Percentiles rank a stretch among this genome's conserved stretches.
phyloP scores from a whole-genome alignment of 1,140 invertebrate genomes.

The Eciton burchellii region DNA sequence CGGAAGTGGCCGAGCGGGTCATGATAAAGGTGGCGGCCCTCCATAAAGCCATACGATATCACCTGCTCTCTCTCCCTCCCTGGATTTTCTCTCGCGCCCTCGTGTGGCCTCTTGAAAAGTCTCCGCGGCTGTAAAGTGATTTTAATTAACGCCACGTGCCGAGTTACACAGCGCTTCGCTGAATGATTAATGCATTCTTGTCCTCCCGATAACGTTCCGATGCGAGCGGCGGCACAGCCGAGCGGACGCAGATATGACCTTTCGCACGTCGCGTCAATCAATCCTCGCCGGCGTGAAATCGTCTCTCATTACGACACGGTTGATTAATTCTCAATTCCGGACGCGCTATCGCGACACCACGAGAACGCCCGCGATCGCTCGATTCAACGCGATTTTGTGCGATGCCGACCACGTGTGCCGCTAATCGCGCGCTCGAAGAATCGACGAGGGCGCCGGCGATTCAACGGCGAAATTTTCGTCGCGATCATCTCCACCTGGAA shows the following conservation, averaged over 20 bases:
- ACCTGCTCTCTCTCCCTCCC: too few species aligned
- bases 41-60: conserved; percentile 14
- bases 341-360: too few species aligned
- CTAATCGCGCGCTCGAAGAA: too few species aligned
- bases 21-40: conserved; percentile 1
- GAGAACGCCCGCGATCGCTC: too few species aligned
- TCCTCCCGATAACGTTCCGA: conserved; percentile 14
- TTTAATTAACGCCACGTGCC: too few species aligned
- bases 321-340: conserved; percentile 43
- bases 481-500: conserved; percentile 24
- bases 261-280: conserved; percentile 24
- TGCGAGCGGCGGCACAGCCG: not conserved
- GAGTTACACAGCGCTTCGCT: too few species aligned
- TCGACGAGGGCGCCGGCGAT: not conserved
- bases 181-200: not conserved
- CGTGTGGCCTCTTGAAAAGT: not conserved
- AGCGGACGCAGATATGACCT: not conserved
- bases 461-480: conserved; percentile 41
- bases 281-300: conserved; percentile 30
- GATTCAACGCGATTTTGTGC: not conserved
- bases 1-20: conserved; percentile 18
- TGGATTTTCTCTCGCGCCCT: not conserved
- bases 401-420: too few species aligned
- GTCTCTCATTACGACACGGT: not conserved
- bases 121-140: too few species aligned